These are phyloP conservation scores for Orientallactaga sibirica DNA, from an alignment of 2,797 vertebrate species.

Conservation along the genomic window DNA sequence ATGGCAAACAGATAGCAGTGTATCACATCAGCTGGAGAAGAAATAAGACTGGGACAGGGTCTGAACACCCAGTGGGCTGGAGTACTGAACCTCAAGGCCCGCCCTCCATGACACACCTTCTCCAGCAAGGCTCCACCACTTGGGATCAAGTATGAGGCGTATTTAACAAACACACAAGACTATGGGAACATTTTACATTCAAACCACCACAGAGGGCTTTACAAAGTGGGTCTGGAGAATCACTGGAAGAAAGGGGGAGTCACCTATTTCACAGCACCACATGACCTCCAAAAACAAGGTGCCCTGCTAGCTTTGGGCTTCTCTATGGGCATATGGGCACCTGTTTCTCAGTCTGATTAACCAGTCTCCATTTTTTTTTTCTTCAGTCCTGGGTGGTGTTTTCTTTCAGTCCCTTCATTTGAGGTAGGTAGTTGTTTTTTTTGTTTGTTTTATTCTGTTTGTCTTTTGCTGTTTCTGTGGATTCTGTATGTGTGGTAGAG, in stretches of 20 bases:
- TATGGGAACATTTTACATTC: too few relatives aligned
- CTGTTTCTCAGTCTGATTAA: neutral
- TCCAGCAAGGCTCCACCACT: too few relatives aligned
- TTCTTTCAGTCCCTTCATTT: neutral
- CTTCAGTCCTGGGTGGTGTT: neutral
- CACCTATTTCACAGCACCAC: neutral
- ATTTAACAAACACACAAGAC: too few relatives aligned
- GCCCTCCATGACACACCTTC: too few relatives aligned
- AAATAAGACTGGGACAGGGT: too few relatives aligned
- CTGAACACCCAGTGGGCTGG: too few relatives aligned
- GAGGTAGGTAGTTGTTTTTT: neutral
- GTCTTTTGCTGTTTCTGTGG: neutral
- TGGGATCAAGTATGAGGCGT: too few relatives aligned
- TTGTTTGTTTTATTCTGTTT: too few relatives aligned
- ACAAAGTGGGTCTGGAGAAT: rapidly evolving
- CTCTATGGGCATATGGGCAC: neutral
- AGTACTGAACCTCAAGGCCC: too few relatives aligned
- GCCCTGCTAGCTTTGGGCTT: too few relatives aligned
- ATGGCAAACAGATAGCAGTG: too few relatives aligned
- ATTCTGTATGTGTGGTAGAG: neutral
- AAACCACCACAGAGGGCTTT: neutral
- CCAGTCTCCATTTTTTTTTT: neutral
- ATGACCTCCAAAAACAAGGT: neutral
- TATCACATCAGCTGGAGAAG: too few relatives aligned
- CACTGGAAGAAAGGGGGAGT: neutral